These are phyloP conservation scores for Brachyistius frenatus DNA, from an alignment of 2,113 vertebrate genomes.

Conservation along the genomic window DNA sequence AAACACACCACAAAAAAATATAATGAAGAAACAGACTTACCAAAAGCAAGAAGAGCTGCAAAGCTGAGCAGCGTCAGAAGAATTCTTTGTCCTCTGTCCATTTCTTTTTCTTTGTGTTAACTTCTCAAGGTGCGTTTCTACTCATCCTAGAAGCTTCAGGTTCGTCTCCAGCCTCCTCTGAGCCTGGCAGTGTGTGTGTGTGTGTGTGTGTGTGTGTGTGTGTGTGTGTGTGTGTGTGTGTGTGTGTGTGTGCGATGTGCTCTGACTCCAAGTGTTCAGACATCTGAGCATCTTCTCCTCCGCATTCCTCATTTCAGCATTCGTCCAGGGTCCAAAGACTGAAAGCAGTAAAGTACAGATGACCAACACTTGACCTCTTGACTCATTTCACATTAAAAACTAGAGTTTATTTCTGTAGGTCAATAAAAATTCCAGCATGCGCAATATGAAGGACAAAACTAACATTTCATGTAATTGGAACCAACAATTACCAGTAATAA, in stretches of 20 bases:
- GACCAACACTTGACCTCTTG: conserved; percentile 45
- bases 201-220: not conserved
- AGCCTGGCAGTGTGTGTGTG: not conserved
- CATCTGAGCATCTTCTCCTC: conserved; percentile 71
- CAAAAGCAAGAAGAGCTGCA: conserved; percentile 66
- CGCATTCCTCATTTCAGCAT: conserved; percentile 70
- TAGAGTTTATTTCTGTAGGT: not conserved
- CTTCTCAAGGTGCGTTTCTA: conserved; percentile 28
- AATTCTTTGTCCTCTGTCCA: conserved; percentile 44
- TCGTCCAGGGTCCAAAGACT: conserved; percentile 80
- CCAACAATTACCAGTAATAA: not conserved
- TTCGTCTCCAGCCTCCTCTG: not conserved
- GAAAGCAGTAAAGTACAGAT: conserved; percentile 74
- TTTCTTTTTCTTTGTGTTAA: conserved; percentile 14
- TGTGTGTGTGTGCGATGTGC: conserved; percentile 22
- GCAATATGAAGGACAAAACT: too few relatives aligned
- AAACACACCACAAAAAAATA: not conserved
- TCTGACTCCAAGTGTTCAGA: conserved; percentile 11
- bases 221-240: not conserved
- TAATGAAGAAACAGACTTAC: conserved; percentile 63
- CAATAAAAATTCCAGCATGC: too few relatives aligned
- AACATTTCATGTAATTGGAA: not conserved
- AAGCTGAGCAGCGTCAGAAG: conserved; percentile 67
- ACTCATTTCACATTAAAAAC: conserved; percentile 23
- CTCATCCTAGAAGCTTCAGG: conserved; percentile 45